These are phyloP conservation scores for Coccyzus lansbergi DNA, from an alignment of 2,797 vertebrate species.

Conservation along the genomic window DNA sequence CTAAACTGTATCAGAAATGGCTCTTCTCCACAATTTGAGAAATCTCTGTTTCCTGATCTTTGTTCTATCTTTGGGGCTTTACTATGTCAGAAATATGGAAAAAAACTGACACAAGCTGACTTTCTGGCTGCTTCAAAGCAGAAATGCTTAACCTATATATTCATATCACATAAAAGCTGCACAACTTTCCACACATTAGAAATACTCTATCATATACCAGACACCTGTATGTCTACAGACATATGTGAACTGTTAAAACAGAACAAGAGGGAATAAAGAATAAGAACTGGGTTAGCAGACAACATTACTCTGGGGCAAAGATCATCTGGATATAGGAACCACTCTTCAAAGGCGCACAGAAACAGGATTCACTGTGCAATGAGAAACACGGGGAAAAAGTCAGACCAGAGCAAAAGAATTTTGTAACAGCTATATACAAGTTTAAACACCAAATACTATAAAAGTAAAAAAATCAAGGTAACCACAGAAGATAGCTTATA, in stretches of 20 bases:
- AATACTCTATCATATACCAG: neutral
- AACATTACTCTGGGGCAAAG: neutral
- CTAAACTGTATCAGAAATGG: neutral
- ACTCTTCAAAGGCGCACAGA: neutral
- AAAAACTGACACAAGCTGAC: neutral
- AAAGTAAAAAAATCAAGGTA: neutral
- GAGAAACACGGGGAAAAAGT: neutral
- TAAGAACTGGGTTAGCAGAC: neutral
- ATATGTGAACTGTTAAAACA: neutral
- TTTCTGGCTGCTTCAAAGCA: neutral
- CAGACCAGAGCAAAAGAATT: neutral
- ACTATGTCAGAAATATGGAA: neutral
- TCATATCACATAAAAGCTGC: neutral
- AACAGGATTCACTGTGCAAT: neutral
- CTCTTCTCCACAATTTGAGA: neutral
- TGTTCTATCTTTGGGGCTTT: neutral
- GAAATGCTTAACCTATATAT: neutral
- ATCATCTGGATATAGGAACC: neutral
- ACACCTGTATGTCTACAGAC: fast-evolving
- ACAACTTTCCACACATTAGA: neutral
- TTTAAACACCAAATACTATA: neutral
- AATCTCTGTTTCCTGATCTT: neutral
- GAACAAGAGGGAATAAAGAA: neutral
- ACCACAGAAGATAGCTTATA: neutral
- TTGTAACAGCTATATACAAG: neutral